phyloP scores from a whole-genome alignment of 2,113 vertebrate genomes.

The Eurypyga helias region DNA sequence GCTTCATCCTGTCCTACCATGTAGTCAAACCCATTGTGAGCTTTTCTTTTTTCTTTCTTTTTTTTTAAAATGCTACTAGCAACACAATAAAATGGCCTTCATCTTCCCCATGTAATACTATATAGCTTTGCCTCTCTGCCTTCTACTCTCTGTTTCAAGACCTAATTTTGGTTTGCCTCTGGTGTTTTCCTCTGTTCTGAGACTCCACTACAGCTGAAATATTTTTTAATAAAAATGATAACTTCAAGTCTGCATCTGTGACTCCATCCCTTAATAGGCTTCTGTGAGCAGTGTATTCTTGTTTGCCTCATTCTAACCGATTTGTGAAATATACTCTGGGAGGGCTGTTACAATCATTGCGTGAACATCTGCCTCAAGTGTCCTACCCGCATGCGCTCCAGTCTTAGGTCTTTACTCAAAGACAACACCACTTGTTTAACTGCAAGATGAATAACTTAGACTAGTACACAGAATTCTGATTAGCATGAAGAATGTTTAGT shows the following conservation, averaged over 20 bases:
- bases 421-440: neutral
- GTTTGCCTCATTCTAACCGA: neutral
- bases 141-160: conserved; percentile 13
- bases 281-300: neutral
- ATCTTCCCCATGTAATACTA: neutral
- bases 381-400: accelerated
- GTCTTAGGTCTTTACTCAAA: neutral
- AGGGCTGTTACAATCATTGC: neutral
- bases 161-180: conserved; percentile 8
- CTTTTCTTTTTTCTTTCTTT: neutral
- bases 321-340: neutral
- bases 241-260: neutral
- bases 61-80: neutral
- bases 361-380: neutral
- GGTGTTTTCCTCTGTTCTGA: neutral
- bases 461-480: neutral
- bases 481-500: neutral
- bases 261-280: neutral
- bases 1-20: neutral
- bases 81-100: neutral
- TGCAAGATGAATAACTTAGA: neutral
- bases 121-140: neutral
- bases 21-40: neutral
- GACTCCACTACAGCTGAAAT: neutral
- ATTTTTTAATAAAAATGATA: conserved; percentile 25